These are phyloP conservation scores for Hipposideros armiger DNA, from an alignment of 2,113 vertebrate species.

Conservation along the genomic window DNA sequence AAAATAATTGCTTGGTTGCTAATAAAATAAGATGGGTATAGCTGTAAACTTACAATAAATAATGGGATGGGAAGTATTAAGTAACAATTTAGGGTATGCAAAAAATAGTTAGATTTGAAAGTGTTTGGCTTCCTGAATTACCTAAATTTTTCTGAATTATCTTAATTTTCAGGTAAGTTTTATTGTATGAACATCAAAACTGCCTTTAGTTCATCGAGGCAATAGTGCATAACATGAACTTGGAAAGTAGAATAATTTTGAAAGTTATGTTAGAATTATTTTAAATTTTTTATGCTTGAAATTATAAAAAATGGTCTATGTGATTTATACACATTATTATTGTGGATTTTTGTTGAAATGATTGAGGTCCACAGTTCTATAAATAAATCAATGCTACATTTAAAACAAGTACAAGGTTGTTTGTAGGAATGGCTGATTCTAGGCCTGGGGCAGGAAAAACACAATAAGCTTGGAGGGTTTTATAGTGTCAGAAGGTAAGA, in stretches of 20 bases:
- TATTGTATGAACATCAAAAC: no score
- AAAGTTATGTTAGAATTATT: background rate
- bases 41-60: background rate
- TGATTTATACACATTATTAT: background rate
- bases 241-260: background rate
- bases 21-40: background rate
- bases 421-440: background rate
- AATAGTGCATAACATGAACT: background rate
- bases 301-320: background rate
- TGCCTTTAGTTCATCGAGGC: background rate
- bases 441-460: background rate
- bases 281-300: background rate
- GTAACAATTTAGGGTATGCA: background rate
- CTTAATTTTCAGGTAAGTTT: background rate
- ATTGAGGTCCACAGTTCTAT: background rate
- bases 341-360: background rate
- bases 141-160: background rate
- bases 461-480: background rate
- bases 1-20: background rate
- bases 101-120: background rate
- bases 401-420: background rate
- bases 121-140: background rate
- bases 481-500: background rate
- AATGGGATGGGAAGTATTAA: background rate
- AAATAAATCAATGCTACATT: background rate